Conservation (phyloP, 2,888 invertebrate genomes). For the Agrochola litura region DNA sequence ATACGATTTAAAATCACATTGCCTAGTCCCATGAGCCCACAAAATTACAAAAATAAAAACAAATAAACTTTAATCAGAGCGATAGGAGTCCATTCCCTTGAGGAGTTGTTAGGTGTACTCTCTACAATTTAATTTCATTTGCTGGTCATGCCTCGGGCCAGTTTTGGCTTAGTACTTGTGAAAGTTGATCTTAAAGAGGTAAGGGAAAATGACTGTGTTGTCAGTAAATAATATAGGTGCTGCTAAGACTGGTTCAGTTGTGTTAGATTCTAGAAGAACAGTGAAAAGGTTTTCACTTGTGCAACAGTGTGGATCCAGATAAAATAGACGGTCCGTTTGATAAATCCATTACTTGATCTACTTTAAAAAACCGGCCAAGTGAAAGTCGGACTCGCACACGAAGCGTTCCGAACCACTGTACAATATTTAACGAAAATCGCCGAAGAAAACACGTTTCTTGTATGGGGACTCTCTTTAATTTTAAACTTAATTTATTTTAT, state of each 20-base stretch:
- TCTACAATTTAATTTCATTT: slow-evolving; percentile 48
- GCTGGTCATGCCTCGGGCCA: slow-evolving; percentile 21
- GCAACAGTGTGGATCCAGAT: not conserved
- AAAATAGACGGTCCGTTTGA: not conserved
- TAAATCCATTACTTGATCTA: too few relatives aligned
- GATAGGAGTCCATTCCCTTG: slow-evolving; percentile 52
- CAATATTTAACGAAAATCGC: too few relatives aligned
- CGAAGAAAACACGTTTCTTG: too few relatives aligned
- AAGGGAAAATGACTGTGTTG: not conserved
- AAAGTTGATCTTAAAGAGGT: not conserved
- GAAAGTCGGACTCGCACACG: too few relatives aligned
- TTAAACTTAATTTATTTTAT: too few relatives aligned
- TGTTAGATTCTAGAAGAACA: not conserved
- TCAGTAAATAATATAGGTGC: not conserved
- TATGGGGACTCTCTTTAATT: too few relatives aligned
- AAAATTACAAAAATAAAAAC: slow-evolving; percentile 52
- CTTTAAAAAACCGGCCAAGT: too few relatives aligned
- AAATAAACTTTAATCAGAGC: slow-evolving; percentile 54
- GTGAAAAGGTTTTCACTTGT: not conserved
- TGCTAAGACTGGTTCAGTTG: not conserved
- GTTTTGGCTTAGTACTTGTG: slow-evolving; percentile 20
- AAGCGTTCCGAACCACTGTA: too few relatives aligned
- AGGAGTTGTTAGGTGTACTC: slow-evolving; percentile 16
- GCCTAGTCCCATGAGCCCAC: slow-evolving; percentile 19
- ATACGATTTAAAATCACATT: slow-evolving; percentile 41